Conservation (phyloP, 2,113 vertebrate genomes). For the human region DNA sequence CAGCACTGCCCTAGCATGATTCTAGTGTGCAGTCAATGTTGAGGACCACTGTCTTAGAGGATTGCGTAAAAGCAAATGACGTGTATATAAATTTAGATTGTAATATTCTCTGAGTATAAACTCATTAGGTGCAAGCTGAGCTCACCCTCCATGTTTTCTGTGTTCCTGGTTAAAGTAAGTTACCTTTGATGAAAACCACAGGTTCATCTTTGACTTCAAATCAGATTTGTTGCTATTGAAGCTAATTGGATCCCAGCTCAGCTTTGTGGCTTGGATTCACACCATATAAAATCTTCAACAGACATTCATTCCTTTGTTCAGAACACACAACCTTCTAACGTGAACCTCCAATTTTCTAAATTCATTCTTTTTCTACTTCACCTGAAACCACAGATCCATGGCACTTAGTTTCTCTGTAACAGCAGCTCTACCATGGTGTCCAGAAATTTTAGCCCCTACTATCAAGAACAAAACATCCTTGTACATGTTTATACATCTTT, state of each 20-base stretch:
- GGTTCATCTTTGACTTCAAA: not conserved
- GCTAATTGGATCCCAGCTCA: not conserved
- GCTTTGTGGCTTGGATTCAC: not conserved
- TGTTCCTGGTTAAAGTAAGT: not conserved
- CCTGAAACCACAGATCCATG: not conserved
- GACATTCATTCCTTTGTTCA: not conserved
- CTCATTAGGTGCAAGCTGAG: not conserved
- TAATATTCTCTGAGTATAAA: not conserved
- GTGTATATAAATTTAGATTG: not conserved
- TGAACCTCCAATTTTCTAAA: not conserved
- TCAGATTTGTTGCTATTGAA: conserved; percentile 26
- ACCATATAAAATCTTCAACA: not conserved
- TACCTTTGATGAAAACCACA: not conserved
- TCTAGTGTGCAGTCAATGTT: not conserved
- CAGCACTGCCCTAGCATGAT: not conserved
- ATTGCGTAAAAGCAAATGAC: not conserved
- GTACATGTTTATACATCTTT: not conserved
- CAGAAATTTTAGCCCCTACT: not conserved
- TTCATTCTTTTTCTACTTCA: not conserved
- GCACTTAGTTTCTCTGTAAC: not conserved
- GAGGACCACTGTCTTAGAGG: not conserved
- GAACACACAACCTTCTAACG: not conserved
- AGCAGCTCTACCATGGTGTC: not conserved
- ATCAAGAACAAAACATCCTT: not conserved
- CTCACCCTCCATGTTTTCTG: not conserved